Evolutionary conservation across 2,888 invertebrate genomes (phyloP).

Genomic region (Torymus tubicola): DNA sequence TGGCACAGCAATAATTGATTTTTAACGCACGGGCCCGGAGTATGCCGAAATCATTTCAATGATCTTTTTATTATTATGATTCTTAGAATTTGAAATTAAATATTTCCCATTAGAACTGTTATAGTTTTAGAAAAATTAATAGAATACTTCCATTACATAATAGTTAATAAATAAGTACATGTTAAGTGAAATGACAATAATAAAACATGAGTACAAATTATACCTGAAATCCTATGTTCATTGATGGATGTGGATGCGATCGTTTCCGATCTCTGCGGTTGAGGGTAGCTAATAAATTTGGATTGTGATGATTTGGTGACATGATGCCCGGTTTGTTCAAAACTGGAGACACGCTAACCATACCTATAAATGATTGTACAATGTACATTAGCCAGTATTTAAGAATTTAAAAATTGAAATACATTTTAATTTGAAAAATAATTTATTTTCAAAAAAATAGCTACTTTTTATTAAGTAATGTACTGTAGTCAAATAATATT

Average conservation of each 20-base stretch:
- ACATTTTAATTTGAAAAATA: too few species aligned
- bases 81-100: too few species aligned
- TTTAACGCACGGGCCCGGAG: constrained; percentile 33
- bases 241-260: constrained; percentile 79
- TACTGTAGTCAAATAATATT: too few species aligned
- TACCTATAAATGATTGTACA: constrained; percentile 62
- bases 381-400: not conserved
- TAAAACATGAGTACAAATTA: constrained; percentile 58
- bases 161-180: constrained; percentile 1
- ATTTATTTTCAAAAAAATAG: too few species aligned
- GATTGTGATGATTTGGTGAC: constrained; percentile 74
- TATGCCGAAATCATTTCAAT: constrained; percentile 4
- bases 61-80: constrained; percentile 25
- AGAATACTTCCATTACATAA: not conserved
- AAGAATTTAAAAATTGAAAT: constrained; percentile 1
- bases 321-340: constrained; percentile 75
- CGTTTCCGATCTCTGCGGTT: constrained; percentile 78
- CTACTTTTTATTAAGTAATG: too few species aligned
- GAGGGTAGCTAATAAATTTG: constrained; percentile 71
- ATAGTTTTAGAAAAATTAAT: too few species aligned
- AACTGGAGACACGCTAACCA: constrained; percentile 77
- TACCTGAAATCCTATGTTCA: constrained; percentile 80
- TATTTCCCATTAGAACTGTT: too few species aligned
- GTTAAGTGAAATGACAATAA: constrained; percentile 33
- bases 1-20: constrained; percentile 44